Base-by-base conservation (phyloP, 2,888 invertebrate genomes). In the Phania funesta region DNA sequence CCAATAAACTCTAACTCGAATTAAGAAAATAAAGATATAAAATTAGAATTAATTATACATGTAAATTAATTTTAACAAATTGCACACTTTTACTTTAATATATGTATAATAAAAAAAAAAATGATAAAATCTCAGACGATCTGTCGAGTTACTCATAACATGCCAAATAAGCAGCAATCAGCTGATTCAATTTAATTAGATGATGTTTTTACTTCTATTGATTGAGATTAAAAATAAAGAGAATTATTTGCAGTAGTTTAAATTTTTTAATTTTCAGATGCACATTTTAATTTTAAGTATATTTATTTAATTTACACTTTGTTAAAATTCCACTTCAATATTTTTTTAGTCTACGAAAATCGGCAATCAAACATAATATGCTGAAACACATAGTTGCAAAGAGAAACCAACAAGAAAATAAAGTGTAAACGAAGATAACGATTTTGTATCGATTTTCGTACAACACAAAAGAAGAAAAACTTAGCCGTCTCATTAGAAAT, bases 381-480 rank as follows among this genome's bases (percentile, higher is more conserved):
- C 35, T 62, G 58, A 70, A 82, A 65, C 22, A 58, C 35, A 71
- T 38, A 78, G 48, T 32, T 67, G 67, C 54, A 67, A 29, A 67
- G 38, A 62, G n/a, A 35, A 70, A 67, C 60, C 18, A 73, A 26
- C 41, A 68, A 35, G 29, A 70, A 13, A 48, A 64, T 38, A 8
- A 56, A 67, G 64, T 48, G 44, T 70, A 50, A 67, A 75, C 64
- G 64, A 81, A 77, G 62, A 75, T 38, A 68, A 82, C 82, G 82
- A 82, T 79, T 77, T 82, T 58, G 50, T 82, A 82, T 82, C 78
- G 82, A 82, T 82, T 82, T 82, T 82, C 52, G 48, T 65, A 70
- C 35, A 64, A 60, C 68, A 64, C 60, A 77, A 56, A 78, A 64
- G 54, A 81, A 22, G 50, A 78, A 77, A 77, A 64, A 77, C 6